Conservation (phyloP, 2,797 vertebrate genomes). For the Melopsittacus undulatus region DNA sequence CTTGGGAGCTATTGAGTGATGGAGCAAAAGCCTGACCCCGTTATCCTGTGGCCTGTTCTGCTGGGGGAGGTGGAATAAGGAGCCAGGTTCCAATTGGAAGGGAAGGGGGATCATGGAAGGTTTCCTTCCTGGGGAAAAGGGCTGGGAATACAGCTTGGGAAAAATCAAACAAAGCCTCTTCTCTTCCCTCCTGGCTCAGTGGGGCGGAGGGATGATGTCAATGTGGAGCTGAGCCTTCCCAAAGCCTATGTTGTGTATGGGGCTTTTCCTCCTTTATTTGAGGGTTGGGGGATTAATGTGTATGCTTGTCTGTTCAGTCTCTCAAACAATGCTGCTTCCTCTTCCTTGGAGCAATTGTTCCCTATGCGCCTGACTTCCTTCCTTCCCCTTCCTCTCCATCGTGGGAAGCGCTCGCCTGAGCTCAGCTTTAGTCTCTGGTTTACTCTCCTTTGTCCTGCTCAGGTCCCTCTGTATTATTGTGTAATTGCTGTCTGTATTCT, state of each 20-base stretch:
- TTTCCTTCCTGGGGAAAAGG: slow-evolving; percentile 60
- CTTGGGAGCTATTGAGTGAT: not conserved
- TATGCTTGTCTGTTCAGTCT: not conserved
- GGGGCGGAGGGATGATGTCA: not conserved
- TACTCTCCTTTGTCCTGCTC: not conserved
- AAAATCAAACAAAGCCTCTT: slow-evolving; percentile 15
- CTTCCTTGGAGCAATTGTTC: slow-evolving; percentile 56
- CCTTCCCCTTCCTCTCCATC: not conserved
- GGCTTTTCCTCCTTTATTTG: not conserved
- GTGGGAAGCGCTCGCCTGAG: not conserved
- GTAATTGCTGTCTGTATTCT: not conserved
- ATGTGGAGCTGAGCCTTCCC: not conserved
- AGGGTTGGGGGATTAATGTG: not conserved
- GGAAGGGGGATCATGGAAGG: not conserved
- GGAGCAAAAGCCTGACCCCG: rapidly evolving
- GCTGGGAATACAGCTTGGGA: not conserved
- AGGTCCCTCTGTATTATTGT: not conserved
- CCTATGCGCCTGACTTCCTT: not conserved
- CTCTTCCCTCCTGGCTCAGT: slow-evolving; percentile 16
- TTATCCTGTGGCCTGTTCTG: not conserved
- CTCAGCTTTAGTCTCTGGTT: not conserved
- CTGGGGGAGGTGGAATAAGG: not conserved
- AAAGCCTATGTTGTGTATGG: not conserved
- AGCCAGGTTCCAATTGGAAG: not conserved
- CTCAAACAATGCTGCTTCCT: slow-evolving; percentile 46